phyloP scores from a whole-genome alignment of 1,140 invertebrate genomes.

The Aradophagus sp. region DNA sequence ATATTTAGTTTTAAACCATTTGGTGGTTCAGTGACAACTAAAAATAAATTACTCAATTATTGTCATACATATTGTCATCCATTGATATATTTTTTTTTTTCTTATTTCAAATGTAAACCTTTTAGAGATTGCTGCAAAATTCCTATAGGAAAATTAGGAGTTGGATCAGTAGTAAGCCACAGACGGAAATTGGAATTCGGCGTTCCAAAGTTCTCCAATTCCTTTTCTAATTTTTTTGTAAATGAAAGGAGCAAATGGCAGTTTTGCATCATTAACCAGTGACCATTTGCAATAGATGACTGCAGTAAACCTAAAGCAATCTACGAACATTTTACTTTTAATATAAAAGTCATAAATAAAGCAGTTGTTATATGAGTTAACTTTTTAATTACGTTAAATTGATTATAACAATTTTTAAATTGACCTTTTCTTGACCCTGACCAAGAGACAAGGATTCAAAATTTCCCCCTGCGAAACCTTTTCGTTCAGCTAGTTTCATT shows the following conservation, averaged over 20 bases:
- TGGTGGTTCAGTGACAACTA: conserved; percentile 91
- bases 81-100: conserved; percentile 13
- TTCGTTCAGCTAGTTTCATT: conserved; percentile 88
- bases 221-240: conserved; percentile 86
- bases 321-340: conserved; percentile 67
- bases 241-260: conserved; percentile 90
- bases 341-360: no score
- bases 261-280: conserved; percentile 94
- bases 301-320: conserved; percentile 83
- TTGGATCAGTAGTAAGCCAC: conserved; percentile 93
- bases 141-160: conserved; percentile 88
- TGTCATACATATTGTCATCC: no score
- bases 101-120: no score
- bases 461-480: conserved; percentile 81
- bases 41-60: conserved; percentile 16
- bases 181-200: conserved; percentile 93
- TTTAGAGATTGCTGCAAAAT: conserved; percentile 90
- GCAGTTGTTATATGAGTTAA: no score
- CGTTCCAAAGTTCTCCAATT: conserved; percentile 84
- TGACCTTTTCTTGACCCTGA: conserved; percentile 89
- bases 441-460: conserved; percentile 90
- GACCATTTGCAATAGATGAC: conserved; percentile 82
- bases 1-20: conserved; percentile 92
- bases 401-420: no score
- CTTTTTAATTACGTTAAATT: no score